Percentiles rank a stretch among this genome's conserved stretches.
Evolutionary conservation across 2,888 invertebrate genomes (phyloP).

Genomic region (Heliconius sara): DNA sequence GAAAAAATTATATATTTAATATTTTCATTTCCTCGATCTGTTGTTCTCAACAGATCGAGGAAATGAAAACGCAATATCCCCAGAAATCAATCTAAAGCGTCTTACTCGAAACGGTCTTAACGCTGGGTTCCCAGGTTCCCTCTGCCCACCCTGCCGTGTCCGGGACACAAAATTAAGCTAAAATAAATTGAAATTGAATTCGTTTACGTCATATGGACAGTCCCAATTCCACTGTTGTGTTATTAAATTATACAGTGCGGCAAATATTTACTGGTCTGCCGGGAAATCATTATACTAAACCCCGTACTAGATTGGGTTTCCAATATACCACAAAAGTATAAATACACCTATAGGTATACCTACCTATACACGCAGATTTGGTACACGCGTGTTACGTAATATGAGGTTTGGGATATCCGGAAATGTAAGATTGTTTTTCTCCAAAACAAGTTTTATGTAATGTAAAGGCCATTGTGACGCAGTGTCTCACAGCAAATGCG

Average conservation of each 20-base stretch:
- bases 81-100: no score
- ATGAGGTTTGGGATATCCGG: background rate
- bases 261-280: conserved; percentile 39
- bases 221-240: conserved; percentile 28
- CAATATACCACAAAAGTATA: conserved; percentile 32
- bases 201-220: conserved; percentile 6
- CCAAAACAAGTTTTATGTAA: background rate
- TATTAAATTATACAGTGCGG: conserved; percentile 32
- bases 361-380: background rate
- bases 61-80: no score
- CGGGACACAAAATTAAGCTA: no score
- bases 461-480: background rate
- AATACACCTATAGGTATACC: conserved; percentile 8
- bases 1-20: no score
- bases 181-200: background rate
- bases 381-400: background rate
- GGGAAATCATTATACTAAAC: conserved; percentile 43
- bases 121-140: no score
- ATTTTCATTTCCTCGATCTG: no score
- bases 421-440: background rate
- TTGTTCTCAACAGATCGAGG: no score
- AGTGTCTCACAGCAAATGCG: background rate
- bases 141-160: no score
- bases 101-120: no score
- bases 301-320: conserved; percentile 37